These are phyloP conservation scores for Leptodactylus fallax DNA, from an alignment of 2,797 vertebrate species.

Conservation along the genomic window DNA sequence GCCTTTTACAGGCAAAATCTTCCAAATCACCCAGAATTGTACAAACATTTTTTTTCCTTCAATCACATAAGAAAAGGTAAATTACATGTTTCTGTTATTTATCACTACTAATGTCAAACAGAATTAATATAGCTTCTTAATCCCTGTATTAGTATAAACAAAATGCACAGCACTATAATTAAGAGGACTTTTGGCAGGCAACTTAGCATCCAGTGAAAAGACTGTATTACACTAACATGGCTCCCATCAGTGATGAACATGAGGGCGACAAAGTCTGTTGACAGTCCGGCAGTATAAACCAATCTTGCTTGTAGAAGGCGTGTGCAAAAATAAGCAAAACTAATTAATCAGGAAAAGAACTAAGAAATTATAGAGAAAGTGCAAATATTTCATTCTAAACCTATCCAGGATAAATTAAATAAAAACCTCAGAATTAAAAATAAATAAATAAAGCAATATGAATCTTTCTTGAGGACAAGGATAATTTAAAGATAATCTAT, in stretches of 20 bases:
- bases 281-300: conserved; percentile 58
- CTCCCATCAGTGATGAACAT: conserved; percentile 63
- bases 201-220: conserved; percentile 49
- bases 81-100: conserved; percentile 69
- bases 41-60: conserved; percentile 49
- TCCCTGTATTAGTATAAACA: conserved; percentile 11
- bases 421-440: too few species aligned
- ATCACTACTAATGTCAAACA: conserved; percentile 68
- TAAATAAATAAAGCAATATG: too few species aligned
- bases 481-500: too few species aligned
- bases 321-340: neutral
- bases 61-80: conserved; percentile 56
- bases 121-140: conserved; percentile 69
- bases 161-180: conserved; percentile 58
- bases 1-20: conserved; percentile 28
- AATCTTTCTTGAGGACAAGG: too few species aligned
- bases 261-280: conserved; percentile 60
- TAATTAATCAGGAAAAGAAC: neutral
- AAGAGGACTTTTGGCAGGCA: conserved; percentile 40
- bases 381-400: neutral
- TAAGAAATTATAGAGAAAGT: neutral
- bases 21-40: conserved; percentile 19
- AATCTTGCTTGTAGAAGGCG: neutral
- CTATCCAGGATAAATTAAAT: too few species aligned
- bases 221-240: conserved; percentile 54